A percentile compares a stretch with the other conserved stretches of the same genome.
phyloP scores from a whole-genome alignment of 2,113 vertebrate genomes.

The Verasper variegatus region DNA sequence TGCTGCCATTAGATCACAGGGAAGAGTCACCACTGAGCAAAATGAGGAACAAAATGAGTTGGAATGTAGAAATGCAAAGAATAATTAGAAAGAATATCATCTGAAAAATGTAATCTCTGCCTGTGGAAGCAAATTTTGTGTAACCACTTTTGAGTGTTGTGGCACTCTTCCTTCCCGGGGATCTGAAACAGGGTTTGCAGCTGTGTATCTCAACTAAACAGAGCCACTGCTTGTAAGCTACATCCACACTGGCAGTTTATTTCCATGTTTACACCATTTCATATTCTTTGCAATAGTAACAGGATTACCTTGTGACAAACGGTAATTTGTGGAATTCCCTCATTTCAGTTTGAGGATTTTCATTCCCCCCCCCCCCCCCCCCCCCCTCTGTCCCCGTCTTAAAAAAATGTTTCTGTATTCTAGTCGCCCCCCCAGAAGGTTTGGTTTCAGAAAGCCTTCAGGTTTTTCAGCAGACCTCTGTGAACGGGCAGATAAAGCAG shows the following conservation, averaged over 20 bases:
- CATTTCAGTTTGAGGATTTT: slow-evolving; percentile 80
- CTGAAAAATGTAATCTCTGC: slow-evolving; percentile 60
- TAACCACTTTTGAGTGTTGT: slow-evolving; percentile 57
- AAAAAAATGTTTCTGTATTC: slow-evolving; percentile 55
- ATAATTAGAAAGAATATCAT: slow-evolving; percentile 43
- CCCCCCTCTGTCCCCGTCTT: slow-evolving; percentile 46
- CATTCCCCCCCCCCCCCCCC: slow-evolving; percentile 19
- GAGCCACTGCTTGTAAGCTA: slow-evolving; percentile 68
- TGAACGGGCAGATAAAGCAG: slow-evolving; percentile 78
- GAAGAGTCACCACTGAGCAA: slow-evolving; percentile 23
- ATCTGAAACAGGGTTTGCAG: slow-evolving; percentile 60
- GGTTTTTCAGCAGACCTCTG: slow-evolving; percentile 79
- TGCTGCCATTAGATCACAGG: slow-evolving; percentile 41
- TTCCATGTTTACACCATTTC: slow-evolving; percentile 81
- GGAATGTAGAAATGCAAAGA: slow-evolving; percentile 50
- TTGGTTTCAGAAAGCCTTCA: slow-evolving; percentile 79
- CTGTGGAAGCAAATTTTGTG: slow-evolving; percentile 57
- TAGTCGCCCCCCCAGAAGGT: slow-evolving; percentile 67
- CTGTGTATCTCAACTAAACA: slow-evolving; percentile 73
- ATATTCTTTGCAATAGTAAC: slow-evolving; percentile 82
- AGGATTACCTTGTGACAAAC: slow-evolving; percentile 85
- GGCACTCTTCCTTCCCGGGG: slow-evolving; percentile 50
- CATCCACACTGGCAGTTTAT: slow-evolving; percentile 77
- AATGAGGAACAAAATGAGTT: slow-evolving; percentile 27
- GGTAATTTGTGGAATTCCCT: slow-evolving; percentile 84